These are phyloP conservation scores for Periparus ater DNA, from an alignment of 2,797 vertebrate species.

Conservation along the genomic window DNA sequence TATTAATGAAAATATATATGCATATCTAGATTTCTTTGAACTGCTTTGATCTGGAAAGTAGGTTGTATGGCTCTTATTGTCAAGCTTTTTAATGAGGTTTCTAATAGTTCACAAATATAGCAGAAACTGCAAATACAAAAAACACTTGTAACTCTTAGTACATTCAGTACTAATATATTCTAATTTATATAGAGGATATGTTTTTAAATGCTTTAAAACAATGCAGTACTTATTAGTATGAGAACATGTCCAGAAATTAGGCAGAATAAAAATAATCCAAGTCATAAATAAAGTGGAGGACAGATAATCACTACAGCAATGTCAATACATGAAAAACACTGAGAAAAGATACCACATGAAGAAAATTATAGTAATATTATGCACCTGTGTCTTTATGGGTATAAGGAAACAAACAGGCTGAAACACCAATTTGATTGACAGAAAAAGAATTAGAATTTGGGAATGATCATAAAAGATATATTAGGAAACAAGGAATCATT, in stretches of 20 bases:
- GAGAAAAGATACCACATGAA: background rate
- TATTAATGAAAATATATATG: background rate
- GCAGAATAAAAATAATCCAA: background rate
- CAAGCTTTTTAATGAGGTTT: constrained; percentile 7
- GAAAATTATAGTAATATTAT: background rate
- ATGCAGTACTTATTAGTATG: background rate
- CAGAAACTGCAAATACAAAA: background rate
- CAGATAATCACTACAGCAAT: background rate
- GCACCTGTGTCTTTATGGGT: background rate
- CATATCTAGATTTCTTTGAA: constrained; percentile 3
- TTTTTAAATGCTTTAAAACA: background rate
- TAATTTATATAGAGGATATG: background rate
- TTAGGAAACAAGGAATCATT: background rate
- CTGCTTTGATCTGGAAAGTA: constrained; percentile 24
- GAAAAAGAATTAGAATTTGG: constrained; percentile 5
- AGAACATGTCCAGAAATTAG: background rate
- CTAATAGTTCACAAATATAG: background rate
- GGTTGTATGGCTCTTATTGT: background rate
- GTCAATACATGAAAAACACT: background rate
- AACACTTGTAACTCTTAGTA: background rate
- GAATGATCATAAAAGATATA: background rate
- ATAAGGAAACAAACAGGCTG: constrained; percentile 4
- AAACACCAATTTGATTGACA: constrained; percentile 25
- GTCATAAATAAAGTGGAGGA: background rate
- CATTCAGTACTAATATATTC: background rate